Evolutionary conservation across 2,797 vertebrate species (phyloP), one percentile per base, ranked within the genome.

Genomic region (Chromis chromis): DNA sequence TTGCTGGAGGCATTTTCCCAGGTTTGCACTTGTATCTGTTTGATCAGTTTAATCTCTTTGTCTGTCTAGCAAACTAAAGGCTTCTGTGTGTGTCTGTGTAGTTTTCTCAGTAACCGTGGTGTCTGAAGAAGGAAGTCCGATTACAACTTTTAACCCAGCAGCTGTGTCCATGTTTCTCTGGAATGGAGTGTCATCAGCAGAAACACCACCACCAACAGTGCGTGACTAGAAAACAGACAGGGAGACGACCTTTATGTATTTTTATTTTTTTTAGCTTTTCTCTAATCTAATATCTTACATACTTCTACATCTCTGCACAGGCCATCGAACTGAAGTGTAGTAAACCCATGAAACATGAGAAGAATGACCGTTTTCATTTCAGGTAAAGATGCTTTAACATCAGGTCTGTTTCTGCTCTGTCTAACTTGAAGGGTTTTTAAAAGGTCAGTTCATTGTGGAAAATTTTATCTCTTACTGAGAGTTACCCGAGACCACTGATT

Each of bases 101-200:
- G 98, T 96, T 86, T 98, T 99, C 89, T 90, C 93, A 48, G 93
- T 99, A 83, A 96, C 91, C 25, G 94, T 97, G 76, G 76, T 97
- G 83, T 97, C 97, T 60, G 98, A 99, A 81, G 96, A 95, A 70
- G 95, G 93, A 12, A 93, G 76, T 48, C 89, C 94, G 22, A 95
- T 98, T 59, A 96, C 88, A 71, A 94, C 91, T 60, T 93, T 97
- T 65, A 96, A 90, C 65, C 93, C 96, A 22, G 88, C 89, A 56
- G 91, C 85, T 31, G 90, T 94, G 57, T 93, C 93, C 62, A 98
- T 99, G 98, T 93, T 92, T 57, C 89, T 96, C 78, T 97, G 96
- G 96, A 93, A 92, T 80, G 91, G 85, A 3, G 82, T 31, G 2
- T 72, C 59, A 6, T 73, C 53, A 13, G 87, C 65, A 49, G 68